These are phyloP conservation scores for Eunapius fragilis DNA, from an alignment of 37 sponge, comb jelly and placozoan genomes.

Conservation along the genomic window DNA sequence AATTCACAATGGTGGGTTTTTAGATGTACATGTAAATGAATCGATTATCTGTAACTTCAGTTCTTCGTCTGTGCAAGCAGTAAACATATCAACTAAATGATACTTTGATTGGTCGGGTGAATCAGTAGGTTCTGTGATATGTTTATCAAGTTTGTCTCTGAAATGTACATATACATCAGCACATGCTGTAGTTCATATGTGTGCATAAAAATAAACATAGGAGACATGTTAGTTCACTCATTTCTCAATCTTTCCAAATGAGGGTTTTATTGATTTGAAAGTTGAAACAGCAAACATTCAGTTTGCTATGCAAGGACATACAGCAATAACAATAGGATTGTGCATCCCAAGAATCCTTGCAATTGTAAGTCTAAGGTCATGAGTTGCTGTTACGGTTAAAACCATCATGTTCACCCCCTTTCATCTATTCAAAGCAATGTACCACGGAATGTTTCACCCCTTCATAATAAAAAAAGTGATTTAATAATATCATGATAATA, in stretches of 20 bases:
- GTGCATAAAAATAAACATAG: constrained; percentile 4
- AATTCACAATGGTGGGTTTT: constrained; percentile 7
- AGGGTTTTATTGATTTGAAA: neutral
- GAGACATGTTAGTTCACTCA: neutral
- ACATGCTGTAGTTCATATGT: neutral
- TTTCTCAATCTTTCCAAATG: neutral
- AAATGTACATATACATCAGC: neutral
- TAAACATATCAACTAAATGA: constrained; percentile 33
- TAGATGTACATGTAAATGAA: neutral
- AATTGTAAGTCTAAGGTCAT: too few species aligned
- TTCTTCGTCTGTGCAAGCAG: constrained; percentile 21
- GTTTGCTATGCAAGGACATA: neutral
- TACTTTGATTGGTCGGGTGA: constrained; percentile 11
- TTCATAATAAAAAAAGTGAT: too few species aligned
- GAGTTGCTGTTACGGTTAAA: too few species aligned
- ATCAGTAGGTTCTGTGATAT: constrained; percentile 8
- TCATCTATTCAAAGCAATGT: too few species aligned
- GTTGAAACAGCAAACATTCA: neutral
- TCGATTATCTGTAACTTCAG: constrained; percentile 14
- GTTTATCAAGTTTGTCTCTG: neutral
- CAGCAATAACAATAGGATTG: neutral
- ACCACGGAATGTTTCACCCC: too few species aligned
- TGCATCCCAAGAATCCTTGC: too few species aligned
- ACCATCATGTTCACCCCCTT: too few species aligned
- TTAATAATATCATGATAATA: too few species aligned